Evolutionary conservation across 1,140 invertebrate genomes (phyloP), one percentile per base, ranked within the genome.

Genomic region (Parasteatoda tepidariorum): DNA sequence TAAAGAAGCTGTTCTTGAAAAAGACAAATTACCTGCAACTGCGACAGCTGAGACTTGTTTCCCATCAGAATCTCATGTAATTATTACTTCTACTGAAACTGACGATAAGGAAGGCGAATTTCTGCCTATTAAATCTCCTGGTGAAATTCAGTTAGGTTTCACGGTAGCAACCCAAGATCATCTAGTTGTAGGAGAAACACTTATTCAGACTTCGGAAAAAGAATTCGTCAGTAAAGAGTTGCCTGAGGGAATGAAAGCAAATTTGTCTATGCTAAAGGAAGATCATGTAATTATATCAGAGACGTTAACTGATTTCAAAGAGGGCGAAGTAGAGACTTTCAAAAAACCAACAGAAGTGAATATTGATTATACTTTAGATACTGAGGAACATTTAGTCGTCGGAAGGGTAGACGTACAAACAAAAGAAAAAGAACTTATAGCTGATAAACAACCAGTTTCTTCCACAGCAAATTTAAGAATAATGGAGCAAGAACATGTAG

Each of bases 281-380:
- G 83, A 85, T 5, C 84, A 74, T 28, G 71, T 85, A 54, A 74
- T 66, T 28, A 68, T 87, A n/a, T 83, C 83, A 31, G 86, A 87
- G 85, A 73, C 87, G 59, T 68, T 85, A 62, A 48, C 84, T 59
- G 84, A 81, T 59, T 59, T 84, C 22, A 84, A 83, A 78, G 82
- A 86, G 84, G 86, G 83, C 61, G 83, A 85, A 64, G 67, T 87
- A 24, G 22, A 67, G 41, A 59, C 26, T 26, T 59, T 68, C 15
- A 62, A 83, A 70, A 3, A 33, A 31, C 86, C 86, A 18, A 55
- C 41, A 33, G 59, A 67, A 22, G 68, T 76, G 9, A 84, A 70
- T 57, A 61, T 84, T 62, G 83, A 82, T 22, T 84, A 67, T 64
- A 59, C 84, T 26, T 28, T 86, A 18, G 33, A 76, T 48, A 73